These are phyloP conservation scores for Danionella cerebrum DNA, from an alignment of 2,113 vertebrate species.

Conservation along the genomic window DNA sequence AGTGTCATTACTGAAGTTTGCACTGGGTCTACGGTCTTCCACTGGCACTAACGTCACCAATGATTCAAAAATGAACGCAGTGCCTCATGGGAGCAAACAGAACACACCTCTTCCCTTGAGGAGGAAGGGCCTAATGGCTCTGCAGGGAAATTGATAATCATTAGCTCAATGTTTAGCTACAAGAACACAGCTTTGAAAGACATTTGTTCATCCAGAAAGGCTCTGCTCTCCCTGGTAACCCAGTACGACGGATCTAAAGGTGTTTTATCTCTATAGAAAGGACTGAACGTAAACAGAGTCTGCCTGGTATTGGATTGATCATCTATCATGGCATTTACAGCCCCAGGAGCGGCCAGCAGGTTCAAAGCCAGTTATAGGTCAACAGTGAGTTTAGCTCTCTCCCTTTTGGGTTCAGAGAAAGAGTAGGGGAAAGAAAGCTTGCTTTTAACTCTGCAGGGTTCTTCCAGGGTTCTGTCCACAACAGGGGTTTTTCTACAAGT, in stretches of 20 bases:
- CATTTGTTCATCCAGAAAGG: no score
- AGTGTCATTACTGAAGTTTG: no score
- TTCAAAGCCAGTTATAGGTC: conserved; percentile 16
- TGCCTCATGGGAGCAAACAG: not conserved
- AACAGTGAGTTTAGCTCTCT: not conserved
- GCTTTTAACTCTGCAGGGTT: not conserved
- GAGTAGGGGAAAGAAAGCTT: not conserved
- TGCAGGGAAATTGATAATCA: not conserved
- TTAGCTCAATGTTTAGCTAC: no score
- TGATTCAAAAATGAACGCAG: not conserved
- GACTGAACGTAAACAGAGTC: no score
- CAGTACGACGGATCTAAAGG: no score
- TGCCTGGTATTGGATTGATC: no score
- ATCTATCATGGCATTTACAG: not conserved
- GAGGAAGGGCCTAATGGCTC: not conserved
- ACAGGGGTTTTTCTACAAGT: no score
- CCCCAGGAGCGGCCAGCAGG: not conserved
- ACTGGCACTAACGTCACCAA: not conserved
- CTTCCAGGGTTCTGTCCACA: no score
- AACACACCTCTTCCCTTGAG: not conserved
- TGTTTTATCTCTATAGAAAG: no score
- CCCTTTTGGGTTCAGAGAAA: not conserved
- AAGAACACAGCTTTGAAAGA: no score
- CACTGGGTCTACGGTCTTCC: not conserved
- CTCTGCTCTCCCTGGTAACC: no score